Evolutionary conservation across 64 coral and sea anemone species (phyloP), one percentile per base, ranked within the genome.

Genomic region (Actinia equina): DNA sequence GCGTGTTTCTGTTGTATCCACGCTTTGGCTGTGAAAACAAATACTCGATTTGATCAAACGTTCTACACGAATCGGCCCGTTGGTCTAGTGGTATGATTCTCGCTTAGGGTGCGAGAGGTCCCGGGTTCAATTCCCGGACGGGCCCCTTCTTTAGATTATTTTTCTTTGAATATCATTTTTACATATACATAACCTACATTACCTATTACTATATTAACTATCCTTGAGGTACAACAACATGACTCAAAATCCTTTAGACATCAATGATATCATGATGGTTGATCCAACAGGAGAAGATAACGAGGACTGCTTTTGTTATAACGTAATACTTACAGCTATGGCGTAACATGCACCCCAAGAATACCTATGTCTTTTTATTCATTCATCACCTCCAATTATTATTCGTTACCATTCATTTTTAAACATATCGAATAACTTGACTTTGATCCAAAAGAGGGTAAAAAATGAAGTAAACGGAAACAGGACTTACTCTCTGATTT

Each of bases 1-100:
- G 17, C 96, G 90, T 25, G 89, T 88, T 5, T 94, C 96, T 67
- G 85, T 95, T 8, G 96, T 93, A 54, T 98, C 96, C 8, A 98
- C 93, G 62, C 92, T 89, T 89, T 98, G 96, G 56, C 92, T 95
- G 71, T 17, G 83, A 71, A 23, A 60, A 27, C 13, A 86, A 57
- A 89, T 19, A 49, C 2, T 43, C 17, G 4, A 49, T 49, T 49
- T 6, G 46, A 49, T 49, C 46, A 49, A 49, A 49, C 0, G 7
- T 76, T 43, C 19, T 22, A 37, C 17, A 60, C 22, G 53, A 77
- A 77, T 77, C 1, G 71, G 71, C 71, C 71, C 71, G n/a, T 77
- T 77, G 71, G 71, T 77, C 71, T 77, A 77, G 71, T 77, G 71
- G 71, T 77, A 77, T 77, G 71, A 77, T 77, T 77, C 71, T 77